phyloP scores from a whole-genome alignment of 64 coral and sea anemone species.

The Pachyseris speciosa region DNA sequence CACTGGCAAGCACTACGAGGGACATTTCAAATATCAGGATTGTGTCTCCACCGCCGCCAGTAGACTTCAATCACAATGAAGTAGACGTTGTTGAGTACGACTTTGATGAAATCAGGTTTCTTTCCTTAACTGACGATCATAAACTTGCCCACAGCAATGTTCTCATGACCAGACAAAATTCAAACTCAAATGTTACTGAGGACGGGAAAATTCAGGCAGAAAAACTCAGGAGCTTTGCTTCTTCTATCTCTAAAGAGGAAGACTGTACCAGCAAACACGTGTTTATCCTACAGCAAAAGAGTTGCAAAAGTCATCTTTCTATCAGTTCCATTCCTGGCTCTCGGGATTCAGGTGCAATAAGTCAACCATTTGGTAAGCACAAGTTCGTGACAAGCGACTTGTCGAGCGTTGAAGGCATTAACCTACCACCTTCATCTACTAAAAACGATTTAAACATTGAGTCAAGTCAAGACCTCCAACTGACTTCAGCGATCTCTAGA shows the following conservation, averaged over 20 bases:
- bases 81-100: background rate
- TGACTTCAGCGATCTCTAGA: no score
- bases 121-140: slow-evolving; percentile 8
- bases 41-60: slow-evolving; percentile 69
- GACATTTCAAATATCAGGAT: slow-evolving; percentile 40
- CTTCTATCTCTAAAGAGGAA: background rate
- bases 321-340: no score
- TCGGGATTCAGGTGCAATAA: no score
- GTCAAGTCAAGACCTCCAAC: background rate
- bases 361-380: no score
- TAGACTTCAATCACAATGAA: background rate
- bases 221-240: background rate
- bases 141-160: slow-evolving; percentile 1
- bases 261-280: background rate
- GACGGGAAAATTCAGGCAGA: slow-evolving; percentile 6
- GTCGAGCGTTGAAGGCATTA: no score
- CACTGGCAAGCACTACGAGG: background rate
- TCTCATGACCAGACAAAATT: background rate
- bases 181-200: background rate
- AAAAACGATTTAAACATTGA: background rate
- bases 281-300: background rate
- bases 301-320: no score
- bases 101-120: background rate
- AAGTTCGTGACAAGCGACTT: no score
- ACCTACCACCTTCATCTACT: no score